Conservation (phyloP, 2,797 vertebrate species). For the Epinephelus malabaricus region DNA sequence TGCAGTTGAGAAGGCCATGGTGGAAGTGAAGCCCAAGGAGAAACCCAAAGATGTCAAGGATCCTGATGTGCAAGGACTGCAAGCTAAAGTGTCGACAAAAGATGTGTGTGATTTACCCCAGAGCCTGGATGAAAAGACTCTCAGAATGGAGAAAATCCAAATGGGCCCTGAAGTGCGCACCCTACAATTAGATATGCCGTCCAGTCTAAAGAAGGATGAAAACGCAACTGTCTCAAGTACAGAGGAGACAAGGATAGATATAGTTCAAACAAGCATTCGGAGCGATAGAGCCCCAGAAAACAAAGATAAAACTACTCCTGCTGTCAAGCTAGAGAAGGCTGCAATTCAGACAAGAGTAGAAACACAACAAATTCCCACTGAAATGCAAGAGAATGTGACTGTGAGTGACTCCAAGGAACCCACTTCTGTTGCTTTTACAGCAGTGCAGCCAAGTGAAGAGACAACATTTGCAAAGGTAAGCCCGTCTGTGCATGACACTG, state of each 20-base stretch:
- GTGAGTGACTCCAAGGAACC: neutral
- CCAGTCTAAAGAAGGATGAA: neutral
- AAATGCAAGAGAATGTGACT: neutral
- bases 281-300: neutral
- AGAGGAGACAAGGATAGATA: neutral
- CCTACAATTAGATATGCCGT: conserved; percentile 27
- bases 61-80: neutral
- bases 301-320: neutral
- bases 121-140: conserved; percentile 3
- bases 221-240: neutral
- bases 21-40: too few species aligned
- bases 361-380: neutral
- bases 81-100: too few species aligned
- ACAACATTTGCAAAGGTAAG: conserved; percentile 13
- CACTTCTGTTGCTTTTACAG: neutral
- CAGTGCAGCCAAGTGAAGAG: neutral
- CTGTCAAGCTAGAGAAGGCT: neutral
- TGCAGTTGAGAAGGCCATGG: too few species aligned
- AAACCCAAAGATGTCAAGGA: neutral
- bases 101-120: too few species aligned
- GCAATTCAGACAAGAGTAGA: neutral
- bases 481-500: neutral
- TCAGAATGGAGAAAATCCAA: neutral
- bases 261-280: neutral
- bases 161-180: neutral